Percentiles rank a stretch among this genome's conserved stretches.
These are phyloP conservation scores for Ranitomeya variabilis DNA, from an alignment of 2,113 vertebrate genomes.

Conservation along the genomic window DNA sequence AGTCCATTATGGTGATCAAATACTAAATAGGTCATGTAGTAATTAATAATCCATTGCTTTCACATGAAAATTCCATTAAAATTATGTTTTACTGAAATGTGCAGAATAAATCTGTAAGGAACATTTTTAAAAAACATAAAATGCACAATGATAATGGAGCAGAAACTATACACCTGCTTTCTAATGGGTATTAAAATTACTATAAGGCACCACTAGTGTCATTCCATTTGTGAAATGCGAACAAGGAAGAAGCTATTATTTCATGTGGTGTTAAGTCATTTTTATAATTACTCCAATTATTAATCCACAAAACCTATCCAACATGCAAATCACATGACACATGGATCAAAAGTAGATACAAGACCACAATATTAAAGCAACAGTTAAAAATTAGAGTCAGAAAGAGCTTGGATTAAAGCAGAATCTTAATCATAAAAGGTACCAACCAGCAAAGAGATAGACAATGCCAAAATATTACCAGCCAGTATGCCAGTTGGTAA, in stretches of 20 bases:
- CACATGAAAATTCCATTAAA: constrained; percentile 47
- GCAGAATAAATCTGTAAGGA: constrained; percentile 32
- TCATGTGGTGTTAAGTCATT: neutral
- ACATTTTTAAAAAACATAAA: constrained; percentile 37
- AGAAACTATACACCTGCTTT: constrained; percentile 3
- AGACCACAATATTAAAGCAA: no score
- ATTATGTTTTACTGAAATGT: constrained; percentile 40
- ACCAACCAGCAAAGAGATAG: no score
- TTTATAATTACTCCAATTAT: neutral
- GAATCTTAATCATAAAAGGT: no score
- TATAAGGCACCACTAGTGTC: neutral
- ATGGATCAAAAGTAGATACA: no score
- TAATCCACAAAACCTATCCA: neutral
- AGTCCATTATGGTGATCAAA: constrained; percentile 28
- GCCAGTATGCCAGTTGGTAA: no score
- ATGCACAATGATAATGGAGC: constrained; percentile 22
- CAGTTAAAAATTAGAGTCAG: no score
- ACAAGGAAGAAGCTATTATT: neutral
- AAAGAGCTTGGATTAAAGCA: no score
- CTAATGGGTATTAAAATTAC: neutral
- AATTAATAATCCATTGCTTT: constrained; percentile 42
- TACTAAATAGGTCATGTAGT: constrained; percentile 45
- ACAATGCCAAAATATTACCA: no score
- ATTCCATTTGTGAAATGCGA: neutral
- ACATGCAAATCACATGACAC: no score